phyloP scores from a whole-genome alignment of 2,797 vertebrate genomes.

The Poeciliopsis paucimaculata region DNA sequence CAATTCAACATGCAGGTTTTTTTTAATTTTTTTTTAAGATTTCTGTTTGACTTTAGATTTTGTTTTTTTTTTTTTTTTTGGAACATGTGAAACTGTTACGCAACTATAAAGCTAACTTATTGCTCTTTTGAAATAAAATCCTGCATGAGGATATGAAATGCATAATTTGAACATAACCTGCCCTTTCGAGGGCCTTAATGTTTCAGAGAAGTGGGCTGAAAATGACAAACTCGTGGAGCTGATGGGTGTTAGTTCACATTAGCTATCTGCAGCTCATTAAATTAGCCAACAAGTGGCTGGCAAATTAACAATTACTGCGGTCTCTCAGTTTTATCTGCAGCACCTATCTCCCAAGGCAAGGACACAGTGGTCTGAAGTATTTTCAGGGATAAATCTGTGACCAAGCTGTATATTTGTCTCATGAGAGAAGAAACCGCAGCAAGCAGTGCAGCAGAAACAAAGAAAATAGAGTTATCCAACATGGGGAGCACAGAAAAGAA shows the following conservation, averaged over 20 bases:
- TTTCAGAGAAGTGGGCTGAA: not conserved
- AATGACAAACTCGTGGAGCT: constrained; percentile 1
- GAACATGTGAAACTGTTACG: not conserved
- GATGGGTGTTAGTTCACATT: not conserved
- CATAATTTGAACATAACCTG: not conserved
- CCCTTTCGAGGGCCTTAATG: constrained; percentile 3
- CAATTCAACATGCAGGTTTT: not conserved
- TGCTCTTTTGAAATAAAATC: not conserved
- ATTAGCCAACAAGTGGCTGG: constrained; percentile 1
- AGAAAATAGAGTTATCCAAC: constrained; percentile 10
- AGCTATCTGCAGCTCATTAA: constrained; percentile 4
- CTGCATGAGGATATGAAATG: not conserved
- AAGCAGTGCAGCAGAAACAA: not conserved
- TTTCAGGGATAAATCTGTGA: not conserved
- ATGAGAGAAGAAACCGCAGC: not conserved
- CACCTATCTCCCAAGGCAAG: not conserved
- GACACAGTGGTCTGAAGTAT: not conserved
- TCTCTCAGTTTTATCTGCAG: constrained; percentile 1
- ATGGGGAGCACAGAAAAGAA: not conserved
- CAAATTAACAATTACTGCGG: not conserved
- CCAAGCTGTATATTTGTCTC: not conserved
- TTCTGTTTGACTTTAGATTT: not conserved
- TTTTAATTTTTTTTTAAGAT: not conserved
- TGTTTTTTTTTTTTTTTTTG: not conserved
- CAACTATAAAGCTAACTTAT: not conserved